Evolutionary conservation across 1,140 invertebrate genomes (phyloP).

Genomic region (Rhagoletis zephyria): DNA sequence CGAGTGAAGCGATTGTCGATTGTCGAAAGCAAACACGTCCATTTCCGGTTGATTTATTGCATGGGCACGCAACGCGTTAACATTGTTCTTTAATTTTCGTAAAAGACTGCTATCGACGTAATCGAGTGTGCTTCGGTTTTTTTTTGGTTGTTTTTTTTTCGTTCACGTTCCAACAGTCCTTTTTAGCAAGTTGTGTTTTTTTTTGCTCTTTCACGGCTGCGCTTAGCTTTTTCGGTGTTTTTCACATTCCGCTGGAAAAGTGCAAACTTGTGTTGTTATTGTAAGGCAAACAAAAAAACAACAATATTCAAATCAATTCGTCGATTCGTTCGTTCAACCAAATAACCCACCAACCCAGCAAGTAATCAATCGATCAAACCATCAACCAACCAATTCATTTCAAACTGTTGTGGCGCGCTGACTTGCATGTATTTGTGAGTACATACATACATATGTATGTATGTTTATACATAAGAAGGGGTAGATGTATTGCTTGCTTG

Average conservation of each 20-base stretch:
- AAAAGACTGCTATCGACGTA: not conserved
- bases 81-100: not conserved
- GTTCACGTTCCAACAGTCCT: not conserved
- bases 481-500: not conserved
- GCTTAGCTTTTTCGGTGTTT: not conserved
- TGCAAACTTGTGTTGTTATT: too few relatives aligned
- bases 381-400: not conserved
- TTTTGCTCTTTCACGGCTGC: not conserved
- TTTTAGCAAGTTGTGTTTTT: not conserved
- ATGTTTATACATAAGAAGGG: too few relatives aligned
- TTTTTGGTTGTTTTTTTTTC: not conserved
- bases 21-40: constrained; percentile 27
- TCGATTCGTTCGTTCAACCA: not conserved
- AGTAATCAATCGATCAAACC: constrained; percentile 17
- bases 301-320: constrained; percentile 21
- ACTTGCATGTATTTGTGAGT: not conserved
- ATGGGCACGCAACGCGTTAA: not conserved
- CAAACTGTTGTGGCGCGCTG: not conserved
- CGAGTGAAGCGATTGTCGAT: not conserved
- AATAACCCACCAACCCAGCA: not conserved
- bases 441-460: not conserved
- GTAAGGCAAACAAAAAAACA: too few relatives aligned
- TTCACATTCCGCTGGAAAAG: not conserved
- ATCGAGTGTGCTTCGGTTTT: not conserved
- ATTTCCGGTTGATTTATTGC: constrained; percentile 37